Conservation (phyloP, 2,113 vertebrate species). For the Aleadryas rufinucha region DNA sequence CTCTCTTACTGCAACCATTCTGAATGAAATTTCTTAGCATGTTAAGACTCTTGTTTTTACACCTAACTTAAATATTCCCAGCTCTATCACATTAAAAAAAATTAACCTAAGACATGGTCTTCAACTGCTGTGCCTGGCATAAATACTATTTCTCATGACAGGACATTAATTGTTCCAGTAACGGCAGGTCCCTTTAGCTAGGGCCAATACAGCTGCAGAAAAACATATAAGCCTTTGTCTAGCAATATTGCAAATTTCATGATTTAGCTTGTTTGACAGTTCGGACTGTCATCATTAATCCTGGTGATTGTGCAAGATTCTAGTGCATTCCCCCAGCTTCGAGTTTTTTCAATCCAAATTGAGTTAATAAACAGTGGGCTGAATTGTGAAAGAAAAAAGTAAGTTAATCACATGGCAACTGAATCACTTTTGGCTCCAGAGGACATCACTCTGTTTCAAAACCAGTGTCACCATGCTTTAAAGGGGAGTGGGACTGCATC, state of each 20-base stretch:
- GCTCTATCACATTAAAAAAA: not conserved
- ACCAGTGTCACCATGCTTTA: not conserved
- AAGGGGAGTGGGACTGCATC: not conserved
- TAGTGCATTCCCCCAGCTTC: not conserved
- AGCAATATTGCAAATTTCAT: not conserved
- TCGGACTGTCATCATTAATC: slow-evolving; percentile 3
- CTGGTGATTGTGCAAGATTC: not conserved
- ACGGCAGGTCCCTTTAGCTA: not conserved
- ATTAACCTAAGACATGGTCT: not conserved
- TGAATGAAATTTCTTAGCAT: not conserved
- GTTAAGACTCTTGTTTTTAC: not conserved
- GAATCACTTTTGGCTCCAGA: not conserved
- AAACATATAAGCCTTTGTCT: not conserved
- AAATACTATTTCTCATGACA: not conserved
- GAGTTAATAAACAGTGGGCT: slow-evolving; percentile 16
- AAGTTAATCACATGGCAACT: not conserved
- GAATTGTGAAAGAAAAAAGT: not conserved
- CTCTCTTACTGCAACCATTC: not conserved
- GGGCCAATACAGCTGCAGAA: not conserved
- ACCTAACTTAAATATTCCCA: not conserved
- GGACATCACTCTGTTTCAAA: not conserved
- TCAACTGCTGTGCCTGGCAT: not conserved
- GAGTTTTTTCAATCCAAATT: not conserved
- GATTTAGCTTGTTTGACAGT: slow-evolving; percentile 10
- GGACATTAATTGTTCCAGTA: not conserved